phyloP scores from a whole-genome alignment of 2,888 invertebrate species.

The Phengaris arion region DNA sequence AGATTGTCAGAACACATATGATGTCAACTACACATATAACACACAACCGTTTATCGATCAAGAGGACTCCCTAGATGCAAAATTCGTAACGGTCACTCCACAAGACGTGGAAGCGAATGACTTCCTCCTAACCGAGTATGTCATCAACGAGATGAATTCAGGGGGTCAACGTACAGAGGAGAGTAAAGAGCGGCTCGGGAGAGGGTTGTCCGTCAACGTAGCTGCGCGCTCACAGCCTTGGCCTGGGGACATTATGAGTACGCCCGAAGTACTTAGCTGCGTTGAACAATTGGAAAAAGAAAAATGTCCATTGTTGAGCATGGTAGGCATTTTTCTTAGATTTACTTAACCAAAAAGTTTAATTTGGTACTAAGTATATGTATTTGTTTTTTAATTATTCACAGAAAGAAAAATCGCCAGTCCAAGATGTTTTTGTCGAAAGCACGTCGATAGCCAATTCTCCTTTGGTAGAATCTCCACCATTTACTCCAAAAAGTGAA shows the following conservation, averaged over 20 bases:
- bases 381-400: background rate
- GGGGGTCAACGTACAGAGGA: constrained; percentile 16
- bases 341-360: constrained; percentile 18
- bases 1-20: constrained; percentile 53
- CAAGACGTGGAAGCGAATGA: constrained; percentile 64
- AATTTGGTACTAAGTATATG: background rate
- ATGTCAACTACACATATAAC: constrained; percentile 52
- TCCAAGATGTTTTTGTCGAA: constrained; percentile 43
- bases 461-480: constrained; percentile 58
- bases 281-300: constrained; percentile 72
- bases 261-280: constrained; percentile 69
- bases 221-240: constrained; percentile 50
- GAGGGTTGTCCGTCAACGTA: constrained; percentile 58
- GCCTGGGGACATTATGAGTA: constrained; percentile 60
- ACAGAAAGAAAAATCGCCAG: constrained; percentile 24
- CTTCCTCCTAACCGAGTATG: constrained; percentile 57
- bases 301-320: constrained; percentile 49
- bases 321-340: constrained; percentile 49
- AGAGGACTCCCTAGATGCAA: constrained; percentile 66
- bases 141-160: constrained; percentile 47
- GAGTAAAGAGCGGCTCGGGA: constrained; percentile 22
- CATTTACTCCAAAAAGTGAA: constrained; percentile 69
- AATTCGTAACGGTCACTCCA: constrained; percentile 61
- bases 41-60: constrained; percentile 65
- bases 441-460: constrained; percentile 48